Conservation (phyloP, 92 coral and sea anemone species). For the Chrysogorgia sp. region DNA sequence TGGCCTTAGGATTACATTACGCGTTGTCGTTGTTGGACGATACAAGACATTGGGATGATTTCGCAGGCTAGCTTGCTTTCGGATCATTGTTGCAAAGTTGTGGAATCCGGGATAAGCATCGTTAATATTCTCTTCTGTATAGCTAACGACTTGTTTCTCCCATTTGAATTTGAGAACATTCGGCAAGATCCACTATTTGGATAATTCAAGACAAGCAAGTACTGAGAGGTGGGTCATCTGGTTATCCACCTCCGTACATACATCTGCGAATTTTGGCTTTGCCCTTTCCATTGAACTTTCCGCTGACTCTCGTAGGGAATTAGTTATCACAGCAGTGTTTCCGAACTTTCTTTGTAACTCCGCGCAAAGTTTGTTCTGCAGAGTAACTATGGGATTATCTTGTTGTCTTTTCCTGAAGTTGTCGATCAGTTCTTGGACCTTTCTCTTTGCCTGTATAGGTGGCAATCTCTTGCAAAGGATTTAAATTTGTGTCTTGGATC, state of each 20-base stretch:
- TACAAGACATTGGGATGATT: no score
- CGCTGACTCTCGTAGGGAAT: conserved; percentile 18
- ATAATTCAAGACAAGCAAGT: conserved; percentile 59
- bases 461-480: conserved; percentile 52
- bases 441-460: no score
- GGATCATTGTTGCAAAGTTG: conserved; percentile 45
- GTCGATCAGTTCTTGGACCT: no score
- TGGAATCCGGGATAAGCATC: conserved; percentile 55
- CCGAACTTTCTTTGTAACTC: conserved; percentile 51
- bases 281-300: conserved; percentile 27
- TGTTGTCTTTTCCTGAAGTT: no score
- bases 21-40: no score
- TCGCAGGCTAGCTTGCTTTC: conserved; percentile 54
- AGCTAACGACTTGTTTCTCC: conserved; percentile 59
- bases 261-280: conserved; percentile 29
- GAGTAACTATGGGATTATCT: no score
- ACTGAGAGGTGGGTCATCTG: conserved; percentile 57
- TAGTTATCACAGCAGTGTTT: conserved; percentile 41
- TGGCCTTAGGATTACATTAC: conserved; percentile 45
- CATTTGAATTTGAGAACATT: conserved; percentile 62
- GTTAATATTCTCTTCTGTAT: conserved; percentile 40
- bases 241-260: conserved; percentile 63
- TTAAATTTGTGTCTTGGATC: conserved; percentile 51
- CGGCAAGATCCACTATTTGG: conserved; percentile 58
- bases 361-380: conserved; percentile 6